Conservation (phyloP, 2,797 vertebrate species). For the Chelonia mydas region DNA sequence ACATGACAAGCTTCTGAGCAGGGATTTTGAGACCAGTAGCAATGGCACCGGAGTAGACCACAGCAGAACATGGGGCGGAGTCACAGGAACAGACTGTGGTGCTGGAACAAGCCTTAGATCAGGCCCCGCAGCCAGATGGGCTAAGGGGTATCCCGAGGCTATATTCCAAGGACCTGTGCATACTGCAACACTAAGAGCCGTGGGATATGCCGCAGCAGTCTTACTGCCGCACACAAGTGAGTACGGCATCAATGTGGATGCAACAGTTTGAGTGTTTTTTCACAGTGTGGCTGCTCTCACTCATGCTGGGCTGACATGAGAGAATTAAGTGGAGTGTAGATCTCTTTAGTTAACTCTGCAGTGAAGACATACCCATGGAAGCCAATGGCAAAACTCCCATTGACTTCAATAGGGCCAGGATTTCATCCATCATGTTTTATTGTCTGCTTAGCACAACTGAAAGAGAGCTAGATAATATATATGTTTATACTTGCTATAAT, state of each 20-base stretch:
- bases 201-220: neutral
- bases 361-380: neutral
- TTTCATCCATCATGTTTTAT: neutral
- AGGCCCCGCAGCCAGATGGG: neutral
- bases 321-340: neutral
- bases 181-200: neutral
- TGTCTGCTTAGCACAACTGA: neutral
- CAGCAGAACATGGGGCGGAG: neutral
- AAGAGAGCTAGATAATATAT: neutral
- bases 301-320: neutral
- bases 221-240: neutral
- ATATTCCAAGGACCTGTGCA: neutral
- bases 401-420: neutral
- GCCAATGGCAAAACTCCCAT: neutral
- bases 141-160: neutral
- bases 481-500: neutral
- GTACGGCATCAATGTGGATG: neutral
- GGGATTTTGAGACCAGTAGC: neutral
- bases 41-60: neutral
- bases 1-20: neutral
- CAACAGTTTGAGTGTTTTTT: fast-evolving
- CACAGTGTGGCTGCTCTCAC: neutral
- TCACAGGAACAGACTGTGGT: neutral
- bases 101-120: neutral
- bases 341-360: neutral